Percentiles rank a stretch among this genome's conserved stretches.
These are phyloP conservation scores for Nerophis lumbriciformis DNA, from an alignment of 2,113 vertebrate species.

Conservation along the genomic window DNA sequence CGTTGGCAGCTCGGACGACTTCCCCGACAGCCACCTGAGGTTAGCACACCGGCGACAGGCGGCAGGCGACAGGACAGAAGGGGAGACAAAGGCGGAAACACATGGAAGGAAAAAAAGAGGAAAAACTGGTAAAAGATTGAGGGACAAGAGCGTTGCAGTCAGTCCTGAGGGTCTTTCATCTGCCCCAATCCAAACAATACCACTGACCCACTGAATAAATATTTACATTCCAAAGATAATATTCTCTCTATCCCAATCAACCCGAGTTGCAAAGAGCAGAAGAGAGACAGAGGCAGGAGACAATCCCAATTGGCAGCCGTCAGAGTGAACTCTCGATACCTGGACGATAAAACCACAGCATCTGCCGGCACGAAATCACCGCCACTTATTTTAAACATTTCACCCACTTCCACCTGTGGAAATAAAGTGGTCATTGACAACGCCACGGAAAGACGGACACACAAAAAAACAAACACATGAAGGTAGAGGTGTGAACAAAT, in stretches of 20 bases:
- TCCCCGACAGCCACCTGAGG: conserved; percentile 95
- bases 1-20: conserved; percentile 97
- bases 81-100: conserved; percentile 19
- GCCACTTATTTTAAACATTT: conserved; percentile 97
- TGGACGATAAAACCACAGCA: conserved; percentile 93
- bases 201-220: conserved; percentile 13
- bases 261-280: conserved; percentile 43
- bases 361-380: conserved; percentile 96
- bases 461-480: too few relatives aligned
- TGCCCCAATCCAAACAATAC: conserved; percentile 32
- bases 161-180: conserved; percentile 16
- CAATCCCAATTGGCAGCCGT: conserved; percentile 68
- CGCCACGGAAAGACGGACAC: conserved; percentile 17
- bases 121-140: conserved; percentile 27
- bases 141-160: conserved; percentile 76
- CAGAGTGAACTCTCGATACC: conserved; percentile 79
- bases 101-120: conserved; percentile 20
- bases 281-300: conserved; percentile 1
- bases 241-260: conserved; percentile 26
- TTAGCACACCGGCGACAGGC: conserved; percentile 80
- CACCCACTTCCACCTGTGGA: conserved; percentile 96
- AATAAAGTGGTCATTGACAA: conserved; percentile 81
- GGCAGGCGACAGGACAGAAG: conserved; percentile 73
- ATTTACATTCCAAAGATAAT: not conserved
- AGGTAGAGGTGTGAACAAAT: too few relatives aligned